These are phyloP conservation scores for Oryzias javanicus DNA, from an alignment of 2,113 vertebrate species.

Conservation along the genomic window DNA sequence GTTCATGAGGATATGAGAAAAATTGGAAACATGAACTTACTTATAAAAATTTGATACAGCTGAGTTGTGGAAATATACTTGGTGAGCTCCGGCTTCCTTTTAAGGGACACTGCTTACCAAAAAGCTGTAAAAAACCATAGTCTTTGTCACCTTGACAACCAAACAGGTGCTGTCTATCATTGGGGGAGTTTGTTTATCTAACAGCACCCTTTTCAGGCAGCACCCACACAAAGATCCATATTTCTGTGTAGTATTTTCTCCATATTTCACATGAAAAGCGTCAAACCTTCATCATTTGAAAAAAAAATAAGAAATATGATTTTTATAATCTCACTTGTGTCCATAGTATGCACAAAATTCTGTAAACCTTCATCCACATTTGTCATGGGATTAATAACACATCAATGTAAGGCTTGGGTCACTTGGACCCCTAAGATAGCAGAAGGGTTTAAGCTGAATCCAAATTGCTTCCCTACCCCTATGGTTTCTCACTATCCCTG, in stretches of 20 bases:
- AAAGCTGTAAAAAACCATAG: neutral
- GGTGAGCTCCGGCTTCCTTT: neutral
- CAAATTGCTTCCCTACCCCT: no score
- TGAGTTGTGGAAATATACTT: neutral
- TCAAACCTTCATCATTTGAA: no score
- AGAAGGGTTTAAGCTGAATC: no score
- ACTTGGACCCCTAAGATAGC: no score
- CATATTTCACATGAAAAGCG: no score
- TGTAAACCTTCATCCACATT: no score
- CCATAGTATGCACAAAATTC: no score
- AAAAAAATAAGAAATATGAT: no score
- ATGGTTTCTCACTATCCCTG: no score
- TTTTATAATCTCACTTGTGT: no score
- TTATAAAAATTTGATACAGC: neutral
- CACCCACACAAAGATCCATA: neutral
- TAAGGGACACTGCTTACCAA: neutral
- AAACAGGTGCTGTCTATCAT: neutral
- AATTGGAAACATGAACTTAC: constrained; percentile 2
- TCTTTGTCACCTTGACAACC: neutral
- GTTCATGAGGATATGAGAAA: constrained; percentile 35
- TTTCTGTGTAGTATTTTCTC: neutral
- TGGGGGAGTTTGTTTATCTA: neutral
- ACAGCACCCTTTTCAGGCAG: neutral
- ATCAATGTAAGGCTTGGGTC: no score
- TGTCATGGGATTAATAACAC: no score